Evolutionary conservation across 2,888 invertebrate species (phyloP), one percentile per base, ranked within the genome.

Genomic region (Idaea dimidiata): DNA sequence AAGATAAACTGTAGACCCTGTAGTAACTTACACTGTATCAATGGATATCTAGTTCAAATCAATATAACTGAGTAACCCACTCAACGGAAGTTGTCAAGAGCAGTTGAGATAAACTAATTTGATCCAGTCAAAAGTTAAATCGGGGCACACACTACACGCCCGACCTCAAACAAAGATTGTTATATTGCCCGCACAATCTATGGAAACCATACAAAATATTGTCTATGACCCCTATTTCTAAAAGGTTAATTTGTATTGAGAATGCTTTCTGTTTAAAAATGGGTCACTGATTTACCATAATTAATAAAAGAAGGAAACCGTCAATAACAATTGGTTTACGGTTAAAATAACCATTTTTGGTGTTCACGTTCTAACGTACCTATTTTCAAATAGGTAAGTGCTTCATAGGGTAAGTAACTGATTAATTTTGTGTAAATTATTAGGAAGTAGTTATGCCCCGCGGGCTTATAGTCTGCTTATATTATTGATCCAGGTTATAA

Each of bases 41-140:
- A 80, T 78, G 74, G 66, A 63, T 71, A 73, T 69, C 65, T 67
- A 62, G 43, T 43, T 43, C 43, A 43, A 43, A 43, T 43, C 43
- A 43, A 43, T 43, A 43, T 43, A 43, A 43, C 43, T 8, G 43
- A 68, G 17, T 74, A 75, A 75, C 73, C 76, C 72, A 75, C 77
- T 76, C 67, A 70, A 69, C 73, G 89, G 89, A 90, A 88, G 86
- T 86, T 76, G 84, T 88, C 84, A 83, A 82, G 81, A 80, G 82
- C 79, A 83, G 81, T 87, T 85, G 79, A 81, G 80, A 83, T 79
- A 82, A 86, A 86, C 82, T 84, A 86, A 86, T 87, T 84, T 80
- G 77, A 83, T 80, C 81, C 76, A 79, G 78, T 83, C 83, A 80
- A 81, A 80, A 77, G 80, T 80, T 79, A 77, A 79, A 84, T 81